Base-by-base conservation (phyloP, 2,888 invertebrate genomes). In the Lacanobia oleracea region DNA sequence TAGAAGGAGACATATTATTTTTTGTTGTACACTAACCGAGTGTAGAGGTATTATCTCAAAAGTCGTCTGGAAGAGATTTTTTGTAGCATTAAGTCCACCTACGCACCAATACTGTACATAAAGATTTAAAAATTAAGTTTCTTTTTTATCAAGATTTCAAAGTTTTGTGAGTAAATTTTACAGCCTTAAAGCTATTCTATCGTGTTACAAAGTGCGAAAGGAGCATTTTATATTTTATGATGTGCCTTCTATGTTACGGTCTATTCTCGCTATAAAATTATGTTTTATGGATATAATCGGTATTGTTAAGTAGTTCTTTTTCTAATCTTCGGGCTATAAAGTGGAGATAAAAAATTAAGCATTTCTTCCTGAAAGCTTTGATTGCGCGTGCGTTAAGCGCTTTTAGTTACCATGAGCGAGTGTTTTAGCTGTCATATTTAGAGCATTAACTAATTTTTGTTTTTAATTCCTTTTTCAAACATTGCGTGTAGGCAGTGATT, bases 401-500 rank as follows among this genome's bases (percentile, higher is more conserved):
- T 62, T 21, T 43, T 50, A 23, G 21, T 64, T 67, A 56, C 51
- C 21, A 27, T 75, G 23, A 54, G 48, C 23, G 9, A 40, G n/a
- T 61, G 27, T 64, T 68, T 40, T 50, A 62, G 21, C 64, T 67
- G 43, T 56, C 61, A 76, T 43, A 78, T 76, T 66, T 53, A 59
- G 65, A 63, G 21, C 48, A 33, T 6, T 45, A 57, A 69, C n/a
- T 59, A 14, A 62, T 56, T 69, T 62, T 21, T n/a, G n/a, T 37
- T 67, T 27, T 18, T 23, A 18, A 33, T 37, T 45, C 12, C 0
- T 12, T 51, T 72, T 45, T 53, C 9, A 57, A n/a, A 40, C 37
- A 18, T 51, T 70, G 50, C 37, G 21, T 79, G 79, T 21, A 45
- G 21, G n/a, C 45, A 62, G 50, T 37, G 21, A 18, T 51, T 71